Conservation (phyloP, 2,797 vertebrate species). For the Myotis findleyi region DNA sequence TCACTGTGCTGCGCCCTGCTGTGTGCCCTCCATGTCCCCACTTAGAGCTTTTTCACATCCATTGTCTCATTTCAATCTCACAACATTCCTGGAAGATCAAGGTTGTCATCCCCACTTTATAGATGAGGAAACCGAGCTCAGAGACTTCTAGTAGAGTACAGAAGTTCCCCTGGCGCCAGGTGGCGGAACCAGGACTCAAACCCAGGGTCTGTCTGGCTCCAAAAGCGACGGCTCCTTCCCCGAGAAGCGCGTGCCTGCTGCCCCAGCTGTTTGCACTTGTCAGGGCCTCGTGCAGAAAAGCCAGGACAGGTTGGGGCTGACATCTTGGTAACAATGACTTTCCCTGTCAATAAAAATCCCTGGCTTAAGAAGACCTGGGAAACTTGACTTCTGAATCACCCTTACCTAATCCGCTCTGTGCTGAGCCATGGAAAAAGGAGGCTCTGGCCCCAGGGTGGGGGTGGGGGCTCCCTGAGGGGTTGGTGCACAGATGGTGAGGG, state of each 20-base stretch:
- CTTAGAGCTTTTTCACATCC: not conserved
- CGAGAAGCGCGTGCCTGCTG: not conserved
- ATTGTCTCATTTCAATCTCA: not conserved
- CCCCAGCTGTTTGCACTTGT: not conserved
- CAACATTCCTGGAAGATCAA: not conserved
- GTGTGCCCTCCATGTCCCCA: not conserved
- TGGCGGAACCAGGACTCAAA: not conserved
- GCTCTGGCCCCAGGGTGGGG: not conserved
- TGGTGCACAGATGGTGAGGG: conserved; percentile 42
- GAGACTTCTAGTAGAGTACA: not conserved
- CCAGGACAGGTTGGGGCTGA: not conserved
- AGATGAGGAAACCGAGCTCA: not conserved
- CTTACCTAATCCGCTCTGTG: not conserved
- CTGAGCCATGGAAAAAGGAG: not conserved
- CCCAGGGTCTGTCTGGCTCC: not conserved
- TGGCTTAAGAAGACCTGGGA: conserved; percentile 26
- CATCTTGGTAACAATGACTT: not conserved
- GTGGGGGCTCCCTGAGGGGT: not conserved
- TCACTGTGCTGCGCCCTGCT: not conserved
- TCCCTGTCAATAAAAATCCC: conserved; percentile 1
- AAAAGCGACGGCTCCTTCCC: not conserved
- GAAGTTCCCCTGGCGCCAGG: not conserved
- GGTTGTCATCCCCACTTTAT: not conserved
- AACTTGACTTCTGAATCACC: conserved; percentile 48
- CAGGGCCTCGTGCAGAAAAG: not conserved